Evolutionary conservation across 2,797 vertebrate genomes (phyloP), one percentile per base, ranked within the genome.

Genomic region (Semaprochilodus insignis): DNA sequence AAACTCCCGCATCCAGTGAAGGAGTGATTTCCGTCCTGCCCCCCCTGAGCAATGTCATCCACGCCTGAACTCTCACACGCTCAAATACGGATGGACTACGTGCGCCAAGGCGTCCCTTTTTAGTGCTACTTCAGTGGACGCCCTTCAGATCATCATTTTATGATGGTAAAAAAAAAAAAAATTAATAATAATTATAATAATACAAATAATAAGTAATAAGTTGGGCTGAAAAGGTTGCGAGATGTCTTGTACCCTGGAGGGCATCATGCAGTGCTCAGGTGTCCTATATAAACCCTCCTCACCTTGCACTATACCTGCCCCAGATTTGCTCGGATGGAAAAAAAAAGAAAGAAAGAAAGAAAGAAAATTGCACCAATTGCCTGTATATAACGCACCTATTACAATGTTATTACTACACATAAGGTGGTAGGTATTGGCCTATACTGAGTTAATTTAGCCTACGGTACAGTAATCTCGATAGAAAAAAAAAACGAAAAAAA

Each of bases 401-500:
- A 95, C 92, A 95, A 95, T 94, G 94, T 96, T 96, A 96, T 94
- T 94, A 89, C 89, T 90, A 97, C 93, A 95, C 93, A 94, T 96
- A 96, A 97, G 94, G 95, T 95, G 95, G 96, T 96, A 97, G 94
- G 96, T 96, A 96, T 95, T n/a, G 66, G 66, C 66, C 66, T 69
- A 96, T 96, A 96, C 94, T 94, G 95, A 95, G 94, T 95, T 93
- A 70, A 94, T 95, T 95, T 95, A 95, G 94, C 93, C 96, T 96
- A 97, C 95, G 95, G 95, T 97, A 98, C 96, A 96, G 95, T 96
- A 96, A 96, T 96, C 94, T 95, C 95, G 94, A 97, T 95, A 96
- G 85, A 91, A 93, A 91, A 44, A n/a, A 40, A 3, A 44, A 83
- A 69, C 91, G 93, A 91, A 83, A 63, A 52, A 65, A 44, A n/a